phyloP scores from a whole-genome alignment of 1,140 invertebrate species.

The Drosophila willistoni region DNA sequence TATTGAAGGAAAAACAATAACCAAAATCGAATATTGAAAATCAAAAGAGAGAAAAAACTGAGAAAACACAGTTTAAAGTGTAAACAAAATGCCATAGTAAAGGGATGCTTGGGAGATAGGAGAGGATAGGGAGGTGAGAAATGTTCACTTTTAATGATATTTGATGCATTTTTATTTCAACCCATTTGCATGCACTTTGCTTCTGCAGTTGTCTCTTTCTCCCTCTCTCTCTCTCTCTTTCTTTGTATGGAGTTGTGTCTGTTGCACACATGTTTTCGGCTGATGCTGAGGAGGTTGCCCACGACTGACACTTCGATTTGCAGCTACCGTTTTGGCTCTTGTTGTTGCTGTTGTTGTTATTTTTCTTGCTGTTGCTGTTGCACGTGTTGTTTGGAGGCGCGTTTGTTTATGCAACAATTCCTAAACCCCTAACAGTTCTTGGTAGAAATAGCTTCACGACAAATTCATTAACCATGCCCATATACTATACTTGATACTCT shows the following conservation, averaged over 20 bases:
- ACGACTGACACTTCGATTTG: conserved; percentile 77
- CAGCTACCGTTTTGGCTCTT: conserved; percentile 41
- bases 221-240: conserved; percentile 14
- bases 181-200: conserved; percentile 77
- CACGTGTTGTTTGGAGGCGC: conserved; percentile 62
- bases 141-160: conserved; percentile 75
- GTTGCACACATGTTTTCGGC: conserved; percentile 73
- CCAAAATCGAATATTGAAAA: conserved; percentile 27
- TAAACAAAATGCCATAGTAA: conserved; percentile 67
- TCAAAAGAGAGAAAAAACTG: conserved; percentile 26
- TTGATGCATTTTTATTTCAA: conserved; percentile 58
- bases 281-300: conserved; percentile 55
- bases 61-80: conserved; percentile 62
- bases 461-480: conserved; percentile 66
- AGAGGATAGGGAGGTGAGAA: conserved; percentile 18
- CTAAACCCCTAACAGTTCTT: conserved; percentile 59
- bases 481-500: conserved; percentile 32
- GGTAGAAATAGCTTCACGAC: conserved; percentile 73
- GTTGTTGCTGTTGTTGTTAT: conserved; percentile 66
- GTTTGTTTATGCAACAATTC: conserved; percentile 71
- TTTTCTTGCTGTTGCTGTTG: conserved; percentile 68
- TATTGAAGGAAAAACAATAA: conserved; percentile 14
- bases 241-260: conserved; percentile 42
- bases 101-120: background rate
- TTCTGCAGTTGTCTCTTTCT: conserved; percentile 41